A percentile compares a stretch with the other conserved stretches of the same genome.
Evolutionary conservation across 1,140 invertebrate genomes (phyloP).

Genomic region (Lordiphosa mommai): DNA sequence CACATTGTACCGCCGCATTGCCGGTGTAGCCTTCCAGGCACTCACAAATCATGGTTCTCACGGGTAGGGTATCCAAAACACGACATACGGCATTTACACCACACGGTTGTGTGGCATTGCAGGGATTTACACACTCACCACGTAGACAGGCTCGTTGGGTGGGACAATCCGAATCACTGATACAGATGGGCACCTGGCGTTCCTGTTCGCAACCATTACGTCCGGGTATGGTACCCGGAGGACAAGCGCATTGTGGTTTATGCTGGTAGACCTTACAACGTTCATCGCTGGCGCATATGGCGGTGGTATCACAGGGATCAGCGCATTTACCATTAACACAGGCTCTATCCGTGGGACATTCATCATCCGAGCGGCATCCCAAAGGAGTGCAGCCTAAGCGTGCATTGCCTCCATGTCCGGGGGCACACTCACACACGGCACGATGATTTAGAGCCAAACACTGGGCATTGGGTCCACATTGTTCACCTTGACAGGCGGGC

Average conservation of each 20-base stretch:
- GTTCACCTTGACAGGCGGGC: conserved; percentile 86
- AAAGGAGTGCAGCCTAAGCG: conserved; percentile 86
- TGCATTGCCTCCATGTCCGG: conserved; percentile 91
- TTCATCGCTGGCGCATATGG: conserved; percentile 85
- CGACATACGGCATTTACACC: conserved; percentile 89
- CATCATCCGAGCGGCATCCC: conserved; percentile 87
- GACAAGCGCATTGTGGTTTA: conserved; percentile 87
- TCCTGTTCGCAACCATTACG: conserved; percentile 84
- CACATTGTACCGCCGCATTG: conserved; percentile 89
- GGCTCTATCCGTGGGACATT: conserved; percentile 87
- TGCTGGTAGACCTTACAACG: conserved; percentile 90
- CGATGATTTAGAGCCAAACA: conserved; percentile 89
- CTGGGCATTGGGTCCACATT: conserved; percentile 87
- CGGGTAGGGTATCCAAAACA: conserved; percentile 89
- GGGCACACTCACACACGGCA: conserved; percentile 87
- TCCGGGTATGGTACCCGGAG: conserved; percentile 87
- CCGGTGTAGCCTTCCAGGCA: conserved; percentile 92
- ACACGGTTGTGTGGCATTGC: conserved; percentile 88
- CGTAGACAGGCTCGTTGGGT: conserved; percentile 90
- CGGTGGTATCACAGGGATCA: conserved; percentile 85
- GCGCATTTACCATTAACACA: conserved; percentile 90
- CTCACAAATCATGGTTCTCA: conserved; percentile 93
- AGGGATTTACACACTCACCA: conserved; percentile 91
- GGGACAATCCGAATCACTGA: conserved; percentile 90
- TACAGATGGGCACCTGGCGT: conserved; percentile 83